Percentiles rank a stretch among this genome's conserved stretches.
phyloP scores from a whole-genome alignment of 2,888 invertebrate species.

The Tenthredo distinguenda region DNA sequence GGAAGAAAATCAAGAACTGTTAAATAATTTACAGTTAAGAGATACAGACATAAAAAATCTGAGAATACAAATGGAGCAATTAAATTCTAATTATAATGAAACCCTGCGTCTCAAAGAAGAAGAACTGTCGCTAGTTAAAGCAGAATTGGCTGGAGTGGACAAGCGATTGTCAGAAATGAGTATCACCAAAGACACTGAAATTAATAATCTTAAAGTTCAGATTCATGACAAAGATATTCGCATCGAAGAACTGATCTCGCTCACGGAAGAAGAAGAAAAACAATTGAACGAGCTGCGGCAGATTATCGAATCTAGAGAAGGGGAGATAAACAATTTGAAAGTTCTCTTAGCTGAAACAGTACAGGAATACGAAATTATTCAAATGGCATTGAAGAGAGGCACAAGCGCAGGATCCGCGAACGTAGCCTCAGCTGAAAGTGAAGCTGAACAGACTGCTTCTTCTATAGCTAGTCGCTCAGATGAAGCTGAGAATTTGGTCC shows the following conservation, averaged over 20 bases:
- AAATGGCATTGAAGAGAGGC: constrained; percentile 64
- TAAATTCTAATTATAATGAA: constrained; percentile 56
- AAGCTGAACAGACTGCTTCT: constrained; percentile 46
- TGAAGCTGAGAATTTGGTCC: constrained; percentile 59
- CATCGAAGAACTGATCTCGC: constrained; percentile 80
- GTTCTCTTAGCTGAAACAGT: constrained; percentile 83
- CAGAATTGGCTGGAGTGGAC: constrained; percentile 67
- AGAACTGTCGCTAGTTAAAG: constrained; percentile 60
- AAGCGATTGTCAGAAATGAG: constrained; percentile 76
- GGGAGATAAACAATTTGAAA: constrained; percentile 86
- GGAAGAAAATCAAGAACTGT: constrained; percentile 31
- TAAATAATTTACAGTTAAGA: constrained; percentile 60
- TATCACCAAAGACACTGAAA: constrained; percentile 86
- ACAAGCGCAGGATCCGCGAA: constrained; percentile 44
- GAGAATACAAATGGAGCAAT: constrained; percentile 63
- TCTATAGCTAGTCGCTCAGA: constrained; percentile 71
- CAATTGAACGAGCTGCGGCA: constrained; percentile 82
- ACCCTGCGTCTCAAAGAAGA: constrained; percentile 62
- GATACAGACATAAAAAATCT: constrained; percentile 67
- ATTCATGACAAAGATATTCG: constrained; percentile 79
- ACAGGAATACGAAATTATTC: constrained; percentile 81
- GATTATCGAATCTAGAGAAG: constrained; percentile 85
- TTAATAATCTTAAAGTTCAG: constrained; percentile 85
- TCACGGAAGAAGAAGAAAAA: constrained; percentile 80
- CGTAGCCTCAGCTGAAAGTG: constrained; percentile 37